Percentiles rank a stretch among this genome's conserved stretches.
phyloP scores from a whole-genome alignment of 2,888 invertebrate species.

The Strigamia transsilvanica region DNA sequence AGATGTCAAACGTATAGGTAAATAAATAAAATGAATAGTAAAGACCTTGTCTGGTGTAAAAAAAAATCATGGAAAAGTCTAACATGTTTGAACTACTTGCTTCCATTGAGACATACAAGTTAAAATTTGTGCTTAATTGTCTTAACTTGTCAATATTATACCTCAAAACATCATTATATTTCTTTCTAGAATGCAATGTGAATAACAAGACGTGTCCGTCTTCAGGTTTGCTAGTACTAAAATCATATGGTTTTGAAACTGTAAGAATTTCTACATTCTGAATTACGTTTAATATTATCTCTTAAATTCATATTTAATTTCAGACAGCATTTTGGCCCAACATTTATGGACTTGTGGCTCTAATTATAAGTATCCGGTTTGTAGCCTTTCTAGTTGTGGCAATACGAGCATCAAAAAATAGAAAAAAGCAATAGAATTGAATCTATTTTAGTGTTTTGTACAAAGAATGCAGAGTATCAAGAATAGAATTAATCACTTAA shows the following conservation, averaged over 20 bases:
- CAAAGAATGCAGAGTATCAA: too few species aligned
- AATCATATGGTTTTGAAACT: slow-evolving; percentile 79
- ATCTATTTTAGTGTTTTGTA: background rate
- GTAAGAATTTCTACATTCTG: slow-evolving; percentile 64
- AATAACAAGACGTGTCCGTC: slow-evolving; percentile 80
- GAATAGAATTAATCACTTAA: too few species aligned
- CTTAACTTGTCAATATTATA: too few species aligned
- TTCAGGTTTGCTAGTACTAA: slow-evolving; percentile 79
- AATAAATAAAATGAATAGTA: slow-evolving; percentile 62
- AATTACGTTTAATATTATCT: background rate
- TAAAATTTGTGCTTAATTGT: too few species aligned
- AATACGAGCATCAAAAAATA: background rate
- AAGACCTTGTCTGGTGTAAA: too few species aligned
- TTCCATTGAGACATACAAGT: too few species aligned
- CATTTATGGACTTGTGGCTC: slow-evolving; percentile 73
- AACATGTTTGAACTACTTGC: too few species aligned
- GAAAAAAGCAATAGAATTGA: background rate
- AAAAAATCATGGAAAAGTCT: too few species aligned
- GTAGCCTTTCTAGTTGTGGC: slow-evolving; percentile 78
- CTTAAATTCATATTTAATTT: slow-evolving; percentile 57
- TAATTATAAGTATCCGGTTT: slow-evolving; percentile 78
- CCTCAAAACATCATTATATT: background rate
- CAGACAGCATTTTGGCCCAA: slow-evolving; percentile 77
- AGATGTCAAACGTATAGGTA: slow-evolving; percentile 60
- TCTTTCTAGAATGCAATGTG: slow-evolving; percentile 60